phyloP scores from a whole-genome alignment of 1,140 invertebrate species.

The Procambarus clarkii region DNA sequence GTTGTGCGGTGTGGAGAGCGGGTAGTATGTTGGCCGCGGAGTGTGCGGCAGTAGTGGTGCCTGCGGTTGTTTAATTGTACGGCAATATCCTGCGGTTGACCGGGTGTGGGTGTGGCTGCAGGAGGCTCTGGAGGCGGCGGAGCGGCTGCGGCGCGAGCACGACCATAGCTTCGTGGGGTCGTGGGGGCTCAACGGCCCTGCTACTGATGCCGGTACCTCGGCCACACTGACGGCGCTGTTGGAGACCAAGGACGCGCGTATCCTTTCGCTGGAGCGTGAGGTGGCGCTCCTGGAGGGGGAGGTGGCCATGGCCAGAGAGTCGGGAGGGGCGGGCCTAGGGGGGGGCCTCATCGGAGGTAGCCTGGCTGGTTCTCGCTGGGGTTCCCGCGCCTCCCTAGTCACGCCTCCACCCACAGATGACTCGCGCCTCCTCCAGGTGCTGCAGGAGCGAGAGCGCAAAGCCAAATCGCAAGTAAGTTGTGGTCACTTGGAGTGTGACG shows the following conservation, averaged over 20 bases:
- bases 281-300: slow-evolving; percentile 82
- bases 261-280: slow-evolving; percentile 89
- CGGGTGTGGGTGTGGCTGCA: slow-evolving; percentile 71
- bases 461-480: slow-evolving; percentile 72
- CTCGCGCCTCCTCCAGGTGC: slow-evolving; percentile 69
- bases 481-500: slow-evolving; percentile 18
- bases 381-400: slow-evolving; percentile 67
- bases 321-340: slow-evolving; percentile 74
- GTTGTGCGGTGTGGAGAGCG: slow-evolving; percentile 26
- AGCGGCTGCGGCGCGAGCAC: slow-evolving; percentile 68
- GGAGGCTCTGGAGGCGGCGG: slow-evolving; percentile 67
- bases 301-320: slow-evolving; percentile 79
- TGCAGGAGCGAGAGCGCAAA: slow-evolving; percentile 72
- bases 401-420: slow-evolving; percentile 72
- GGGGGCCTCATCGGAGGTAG: slow-evolving; percentile 48
- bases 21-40: slow-evolving; percentile 42
- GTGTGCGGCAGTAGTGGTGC: slow-evolving; percentile 60
- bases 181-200: slow-evolving; percentile 75
- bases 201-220: slow-evolving; percentile 80
- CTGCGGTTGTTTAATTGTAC: slow-evolving; percentile 58
- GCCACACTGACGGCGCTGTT: slow-evolving; percentile 86
- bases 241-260: slow-evolving; percentile 90
- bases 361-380: slow-evolving; percentile 65
- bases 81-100: slow-evolving; percentile 56
- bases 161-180: slow-evolving; percentile 66